phyloP scores from a whole-genome alignment of 2,888 invertebrate genomes.

The Cylindroiulus punctatus region DNA sequence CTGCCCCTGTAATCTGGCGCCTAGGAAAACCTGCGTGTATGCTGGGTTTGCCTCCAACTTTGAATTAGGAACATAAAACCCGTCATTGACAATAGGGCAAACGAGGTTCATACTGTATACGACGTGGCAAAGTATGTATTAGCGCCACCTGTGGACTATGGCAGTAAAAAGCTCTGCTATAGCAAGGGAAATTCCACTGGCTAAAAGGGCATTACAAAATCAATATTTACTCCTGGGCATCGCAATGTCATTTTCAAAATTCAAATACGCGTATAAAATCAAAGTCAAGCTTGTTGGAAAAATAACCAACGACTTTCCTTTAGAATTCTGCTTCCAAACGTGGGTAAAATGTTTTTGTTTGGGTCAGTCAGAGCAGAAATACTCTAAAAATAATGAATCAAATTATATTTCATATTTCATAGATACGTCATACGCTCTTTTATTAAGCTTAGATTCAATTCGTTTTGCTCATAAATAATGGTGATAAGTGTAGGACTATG shows the following conservation, averaged over 20 bases:
- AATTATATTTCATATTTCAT: too few relatives aligned
- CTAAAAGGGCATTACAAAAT: neutral
- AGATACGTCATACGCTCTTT: too few relatives aligned
- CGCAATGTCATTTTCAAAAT: too few relatives aligned
- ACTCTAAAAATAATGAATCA: too few relatives aligned
- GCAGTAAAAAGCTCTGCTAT: neutral
- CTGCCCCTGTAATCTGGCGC: conserved; percentile 3
- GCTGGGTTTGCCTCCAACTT: conserved; percentile 4
- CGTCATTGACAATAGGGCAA: neutral
- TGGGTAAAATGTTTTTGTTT: too few relatives aligned
- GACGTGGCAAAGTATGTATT: neutral
- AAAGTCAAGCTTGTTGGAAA: neutral
- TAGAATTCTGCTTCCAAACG: too few relatives aligned
- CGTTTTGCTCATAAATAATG: too few relatives aligned
- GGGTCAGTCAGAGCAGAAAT: too few relatives aligned
- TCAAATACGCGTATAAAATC: neutral
- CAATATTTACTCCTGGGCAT: too few relatives aligned
- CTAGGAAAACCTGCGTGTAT: neutral
- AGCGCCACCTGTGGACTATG: neutral
- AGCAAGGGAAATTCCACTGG: neutral
- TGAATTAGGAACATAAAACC: neutral
- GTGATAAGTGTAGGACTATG: too few relatives aligned
- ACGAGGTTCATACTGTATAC: neutral
- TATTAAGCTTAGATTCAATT: too few relatives aligned
- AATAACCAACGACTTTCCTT: neutral